Conservation (phyloP, 2,797 vertebrate genomes). For the Rhyacichthys aspro region DNA sequence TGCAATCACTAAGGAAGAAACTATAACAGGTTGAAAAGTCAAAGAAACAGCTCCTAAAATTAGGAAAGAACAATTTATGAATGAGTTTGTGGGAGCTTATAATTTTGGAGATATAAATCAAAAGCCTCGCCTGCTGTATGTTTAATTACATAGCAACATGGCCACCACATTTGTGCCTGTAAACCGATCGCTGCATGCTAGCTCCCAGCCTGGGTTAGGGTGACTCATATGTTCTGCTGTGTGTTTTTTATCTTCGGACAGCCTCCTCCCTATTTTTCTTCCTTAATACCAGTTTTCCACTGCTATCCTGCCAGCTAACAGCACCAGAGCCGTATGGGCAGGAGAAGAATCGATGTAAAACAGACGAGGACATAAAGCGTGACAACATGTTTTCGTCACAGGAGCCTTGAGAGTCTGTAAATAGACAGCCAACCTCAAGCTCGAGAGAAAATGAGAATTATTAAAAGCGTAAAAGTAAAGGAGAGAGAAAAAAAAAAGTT, state of each 20-base stretch:
- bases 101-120: conserved; percentile 55
- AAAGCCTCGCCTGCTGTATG: conserved; percentile 33
- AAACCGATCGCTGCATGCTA: conserved; percentile 21
- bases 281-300: conserved; percentile 62
- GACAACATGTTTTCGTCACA: not conserved
- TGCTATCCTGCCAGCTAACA: conserved; percentile 53
- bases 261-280: conserved; percentile 52
- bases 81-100: conserved; percentile 38
- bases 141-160: conserved; percentile 74
- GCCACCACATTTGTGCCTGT: conserved; percentile 44
- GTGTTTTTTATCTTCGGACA: conserved; percentile 52
- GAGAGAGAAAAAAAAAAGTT: not conserved
- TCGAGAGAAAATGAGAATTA: not conserved
- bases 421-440: not conserved
- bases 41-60: not conserved
- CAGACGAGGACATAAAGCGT: not conserved
- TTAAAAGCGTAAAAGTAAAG: not conserved
- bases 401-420: not conserved
- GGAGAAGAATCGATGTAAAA: not conserved
- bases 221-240: conserved; percentile 72
- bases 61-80: conserved; percentile 28
- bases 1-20: not conserved
- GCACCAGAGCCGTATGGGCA: conserved; percentile 17
- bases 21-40: not conserved
- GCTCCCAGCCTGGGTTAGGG: conserved; percentile 41